phyloP scores from a whole-genome alignment of 2,113 vertebrate species.

The Hypomesus transpacificus region DNA sequence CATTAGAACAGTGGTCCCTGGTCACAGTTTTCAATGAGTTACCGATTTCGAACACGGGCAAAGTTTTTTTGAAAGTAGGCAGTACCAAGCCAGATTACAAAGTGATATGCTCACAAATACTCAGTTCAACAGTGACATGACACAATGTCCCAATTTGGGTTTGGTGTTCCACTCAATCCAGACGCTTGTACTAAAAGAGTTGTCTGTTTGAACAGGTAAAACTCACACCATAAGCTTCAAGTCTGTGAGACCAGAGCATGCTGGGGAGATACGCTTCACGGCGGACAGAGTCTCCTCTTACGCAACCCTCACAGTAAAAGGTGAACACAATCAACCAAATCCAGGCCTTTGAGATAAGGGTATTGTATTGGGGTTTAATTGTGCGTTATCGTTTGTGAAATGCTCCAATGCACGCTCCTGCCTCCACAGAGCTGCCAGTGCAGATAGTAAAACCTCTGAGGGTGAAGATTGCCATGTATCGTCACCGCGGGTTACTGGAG shows the following conservation, averaged over 20 bases:
- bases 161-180: neutral
- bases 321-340: slow-evolving; percentile 59
- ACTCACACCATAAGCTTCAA: slow-evolving; percentile 73
- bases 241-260: slow-evolving; percentile 79
- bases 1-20: no score
- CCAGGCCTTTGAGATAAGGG: no score
- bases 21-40: no score
- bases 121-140: no score
- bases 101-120: no score
- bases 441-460: slow-evolving; percentile 83
- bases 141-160: no score
- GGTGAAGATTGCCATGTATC: slow-evolving; percentile 92
- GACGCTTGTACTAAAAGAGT: slow-evolving; percentile 6
- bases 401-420: neutral
- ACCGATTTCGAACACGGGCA: no score
- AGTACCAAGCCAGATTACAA: no score
- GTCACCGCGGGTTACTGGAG: slow-evolving; percentile 84
- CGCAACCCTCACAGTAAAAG: slow-evolving; percentile 84
- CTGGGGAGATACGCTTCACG: slow-evolving; percentile 86
- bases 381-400: neutral
- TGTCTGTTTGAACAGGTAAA: slow-evolving; percentile 71
- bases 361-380: neutral
- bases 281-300: slow-evolving; percentile 84
- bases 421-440: slow-evolving; percentile 83
- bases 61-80: no score